Base-by-base conservation (phyloP, 2,797 vertebrate species). In the Ambastaia sidthimunki region DNA sequence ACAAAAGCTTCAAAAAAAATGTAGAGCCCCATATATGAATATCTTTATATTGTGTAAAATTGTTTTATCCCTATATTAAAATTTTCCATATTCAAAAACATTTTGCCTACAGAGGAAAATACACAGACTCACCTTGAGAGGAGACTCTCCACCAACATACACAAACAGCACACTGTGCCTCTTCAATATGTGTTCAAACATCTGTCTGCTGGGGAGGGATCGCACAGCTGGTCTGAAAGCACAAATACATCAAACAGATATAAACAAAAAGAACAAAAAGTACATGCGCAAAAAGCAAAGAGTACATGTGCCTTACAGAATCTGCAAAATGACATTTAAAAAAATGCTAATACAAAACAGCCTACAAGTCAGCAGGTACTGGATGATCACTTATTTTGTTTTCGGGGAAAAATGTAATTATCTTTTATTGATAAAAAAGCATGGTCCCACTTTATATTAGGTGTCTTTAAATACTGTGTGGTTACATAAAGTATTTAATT, bases 101-200 rank as follows among this genome's bases (percentile, higher is more conserved):
- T 28, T 28, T 28, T 28, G 28, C 28, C 28, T 28, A 16, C 16
- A 18, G 16, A 37, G 12, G 13, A 50, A 21, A 18, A 57, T 23
- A 10, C 18, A 44, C 7, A 21, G 0, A 82, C 93, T 90, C 91
- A 98, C 98, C 95, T 97, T 98, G 80, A 99, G 93, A 65, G 95
- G 95, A 77, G 98, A 99, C 87, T 98, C 97, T 83, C 95, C 95
- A 28, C 98, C 98, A 76, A 98, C 83, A 31, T 99, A 99, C 74
- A 99, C 92, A 82, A 98, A 99, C 62, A 99, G 93, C 41, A 99
- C 97, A 44, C 85, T 90, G 69, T 99, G 97, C 18, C 97, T 94
- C 80, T 96, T 98, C 83, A 93, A 90, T 84, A 98, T 93, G 75
- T 99, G 97, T 54, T 97, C 94, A 41, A 99, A 99, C 95, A 99